These are phyloP conservation scores for Microcaecilia unicolor DNA, from an alignment of 2,797 vertebrate genomes.

Conservation along the genomic window DNA sequence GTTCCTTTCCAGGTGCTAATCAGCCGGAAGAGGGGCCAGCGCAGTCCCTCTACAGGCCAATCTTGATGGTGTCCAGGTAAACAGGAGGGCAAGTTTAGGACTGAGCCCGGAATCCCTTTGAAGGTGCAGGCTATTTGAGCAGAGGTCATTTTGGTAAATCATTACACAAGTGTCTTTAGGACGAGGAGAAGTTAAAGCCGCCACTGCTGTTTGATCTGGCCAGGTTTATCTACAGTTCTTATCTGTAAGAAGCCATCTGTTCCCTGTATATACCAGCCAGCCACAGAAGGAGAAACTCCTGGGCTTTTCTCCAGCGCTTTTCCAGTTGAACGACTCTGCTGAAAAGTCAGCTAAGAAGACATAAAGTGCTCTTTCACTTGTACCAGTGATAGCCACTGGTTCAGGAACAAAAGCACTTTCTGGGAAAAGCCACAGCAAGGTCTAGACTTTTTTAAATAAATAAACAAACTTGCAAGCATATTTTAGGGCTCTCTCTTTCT, in stretches of 20 bases:
- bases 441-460: too few relatives aligned
- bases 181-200: slow-evolving; percentile 19
- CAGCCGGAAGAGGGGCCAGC: too few relatives aligned
- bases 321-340: slow-evolving; percentile 25
- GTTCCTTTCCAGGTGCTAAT: too few relatives aligned
- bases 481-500: too few relatives aligned
- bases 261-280: neutral
- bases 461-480: too few relatives aligned
- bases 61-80: slow-evolving; percentile 32
- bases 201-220: slow-evolving; percentile 17
- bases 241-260: slow-evolving; percentile 14
- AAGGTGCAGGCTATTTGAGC: slow-evolving; percentile 34
- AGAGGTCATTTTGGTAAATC: slow-evolving; percentile 22
- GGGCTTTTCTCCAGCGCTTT: slow-evolving; percentile 14
- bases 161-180: slow-evolving; percentile 10
- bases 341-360: slow-evolving; percentile 26
- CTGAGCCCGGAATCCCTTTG: slow-evolving; percentile 13
- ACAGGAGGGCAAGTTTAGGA: slow-evolving; percentile 36
- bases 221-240: slow-evolving; percentile 28
- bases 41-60: too few relatives aligned
- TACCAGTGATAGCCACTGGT: too few relatives aligned
- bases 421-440: too few relatives aligned
- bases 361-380: too few relatives aligned
- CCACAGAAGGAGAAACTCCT: neutral
- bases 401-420: too few relatives aligned